These are phyloP conservation scores for Leptogaster cylindrica DNA, from an alignment of 2,888 invertebrate species.

Conservation along the genomic window DNA sequence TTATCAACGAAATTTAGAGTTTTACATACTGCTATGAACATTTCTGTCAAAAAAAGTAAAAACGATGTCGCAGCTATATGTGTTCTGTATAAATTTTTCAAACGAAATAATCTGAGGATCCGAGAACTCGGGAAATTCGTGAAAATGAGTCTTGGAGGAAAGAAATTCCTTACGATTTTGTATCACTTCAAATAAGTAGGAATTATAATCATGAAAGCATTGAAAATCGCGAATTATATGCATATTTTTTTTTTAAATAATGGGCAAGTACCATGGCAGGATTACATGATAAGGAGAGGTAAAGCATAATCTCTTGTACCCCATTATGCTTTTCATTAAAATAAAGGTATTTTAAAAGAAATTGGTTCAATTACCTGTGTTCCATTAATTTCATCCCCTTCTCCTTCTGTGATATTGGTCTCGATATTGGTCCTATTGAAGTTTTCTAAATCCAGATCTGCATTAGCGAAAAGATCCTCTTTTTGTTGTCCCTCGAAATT, in stretches of 20 bases:
- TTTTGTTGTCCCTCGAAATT: neutral
- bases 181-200: too few species aligned
- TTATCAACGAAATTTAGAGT: too few species aligned
- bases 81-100: neutral
- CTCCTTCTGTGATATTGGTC: too few species aligned
- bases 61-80: neutral
- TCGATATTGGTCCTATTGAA: neutral
- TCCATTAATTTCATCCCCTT: neutral
- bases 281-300: neutral
- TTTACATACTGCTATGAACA: too few species aligned
- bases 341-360: neutral
- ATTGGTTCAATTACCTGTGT: neutral
- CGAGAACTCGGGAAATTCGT: neutral
- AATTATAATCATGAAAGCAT: too few species aligned
- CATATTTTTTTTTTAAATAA: too few species aligned
- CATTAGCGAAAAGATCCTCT: neutral
- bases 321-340: too few species aligned
- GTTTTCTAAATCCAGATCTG: conserved; percentile 9
- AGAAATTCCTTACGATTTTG: too few species aligned
- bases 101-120: neutral
- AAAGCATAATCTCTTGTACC: neutral
- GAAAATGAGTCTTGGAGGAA: neutral
- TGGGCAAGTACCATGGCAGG: too few species aligned
- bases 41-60: neutral
- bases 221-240: too few species aligned